A percentile compares a stretch with the other conserved stretches of the same genome.
Conservation (phyloP, 1,140 invertebrate genomes). For the Ectropis grisescens region DNA sequence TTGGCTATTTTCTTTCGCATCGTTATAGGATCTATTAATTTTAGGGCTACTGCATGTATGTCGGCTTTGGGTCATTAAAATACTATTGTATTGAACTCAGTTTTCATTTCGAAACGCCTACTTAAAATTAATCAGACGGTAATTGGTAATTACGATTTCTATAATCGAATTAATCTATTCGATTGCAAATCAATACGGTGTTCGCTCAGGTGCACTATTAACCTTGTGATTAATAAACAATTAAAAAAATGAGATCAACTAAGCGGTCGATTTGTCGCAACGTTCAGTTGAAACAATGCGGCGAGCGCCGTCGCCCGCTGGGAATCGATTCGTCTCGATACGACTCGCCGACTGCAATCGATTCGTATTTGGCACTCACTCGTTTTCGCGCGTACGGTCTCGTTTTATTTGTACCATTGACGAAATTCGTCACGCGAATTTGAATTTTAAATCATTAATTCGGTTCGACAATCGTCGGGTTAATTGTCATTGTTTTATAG, state of each 20-base stretch:
- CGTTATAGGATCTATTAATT: too few species aligned
- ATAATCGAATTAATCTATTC: too few species aligned
- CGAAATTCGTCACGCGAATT: conserved; percentile 14
- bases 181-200: too few species aligned
- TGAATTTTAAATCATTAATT: conserved; percentile 16
- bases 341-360: conserved; percentile 27
- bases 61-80: too few species aligned
- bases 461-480: conserved; percentile 24
- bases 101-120: too few species aligned
- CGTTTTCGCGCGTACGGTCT: conserved; percentile 21
- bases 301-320: conserved; percentile 32
- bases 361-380: conserved; percentile 28
- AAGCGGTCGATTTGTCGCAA: conserved; percentile 29
- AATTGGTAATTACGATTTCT: too few species aligned
- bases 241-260: conserved; percentile 42
- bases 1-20: background rate
- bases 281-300: conserved; percentile 37
- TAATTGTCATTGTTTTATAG: conserved; percentile 51
- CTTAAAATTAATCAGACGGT: too few species aligned
- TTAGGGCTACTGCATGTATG: too few species aligned
- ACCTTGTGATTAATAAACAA: conserved; percentile 3
- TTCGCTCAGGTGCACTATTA: too few species aligned
- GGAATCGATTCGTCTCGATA: conserved; percentile 53
- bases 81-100: too few species aligned
- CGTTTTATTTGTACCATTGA: conserved; percentile 18